Percentiles rank a stretch among this genome's conserved stretches.
Conservation (phyloP, 2,797 vertebrate species). For the Sylvia borin region DNA sequence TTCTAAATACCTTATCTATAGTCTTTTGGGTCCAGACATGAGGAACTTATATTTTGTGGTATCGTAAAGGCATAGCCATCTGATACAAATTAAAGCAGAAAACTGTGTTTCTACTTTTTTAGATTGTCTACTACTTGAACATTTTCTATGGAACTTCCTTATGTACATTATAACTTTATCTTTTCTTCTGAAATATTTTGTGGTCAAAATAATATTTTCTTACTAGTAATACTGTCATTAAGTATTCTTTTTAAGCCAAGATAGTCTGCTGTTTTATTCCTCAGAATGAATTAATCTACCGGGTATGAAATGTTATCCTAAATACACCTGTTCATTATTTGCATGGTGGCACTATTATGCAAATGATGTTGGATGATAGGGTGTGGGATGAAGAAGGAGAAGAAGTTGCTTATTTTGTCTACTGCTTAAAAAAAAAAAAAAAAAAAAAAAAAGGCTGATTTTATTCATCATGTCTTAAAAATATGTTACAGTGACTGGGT, state of each 20-base stretch:
- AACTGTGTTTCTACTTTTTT: not conserved
- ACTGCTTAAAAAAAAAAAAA: not conserved
- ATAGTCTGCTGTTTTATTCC: not conserved
- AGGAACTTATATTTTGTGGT: not conserved
- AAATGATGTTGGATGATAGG: not conserved
- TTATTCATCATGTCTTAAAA: not conserved
- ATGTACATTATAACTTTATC: not conserved
- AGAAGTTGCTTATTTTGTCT: not conserved
- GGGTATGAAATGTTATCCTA: not conserved
- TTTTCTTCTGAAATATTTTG: not conserved
- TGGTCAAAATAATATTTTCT: not conserved
- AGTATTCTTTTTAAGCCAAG: not conserved
- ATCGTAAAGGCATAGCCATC: not conserved
- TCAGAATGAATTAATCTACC: not conserved
- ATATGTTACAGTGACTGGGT: not conserved
- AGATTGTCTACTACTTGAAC: not conserved
- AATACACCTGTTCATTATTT: not conserved
- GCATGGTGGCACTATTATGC: not conserved
- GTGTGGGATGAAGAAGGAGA: not conserved
- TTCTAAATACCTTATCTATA: not conserved
- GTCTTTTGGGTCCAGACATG: not conserved
- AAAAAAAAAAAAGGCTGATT: not conserved
- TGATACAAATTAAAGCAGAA: not conserved
- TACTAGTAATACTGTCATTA: not conserved
- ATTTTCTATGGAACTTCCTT: not conserved